These are phyloP conservation scores for Danio aesculapii DNA, from an alignment of 2,797 vertebrate genomes.

Conservation along the genomic window DNA sequence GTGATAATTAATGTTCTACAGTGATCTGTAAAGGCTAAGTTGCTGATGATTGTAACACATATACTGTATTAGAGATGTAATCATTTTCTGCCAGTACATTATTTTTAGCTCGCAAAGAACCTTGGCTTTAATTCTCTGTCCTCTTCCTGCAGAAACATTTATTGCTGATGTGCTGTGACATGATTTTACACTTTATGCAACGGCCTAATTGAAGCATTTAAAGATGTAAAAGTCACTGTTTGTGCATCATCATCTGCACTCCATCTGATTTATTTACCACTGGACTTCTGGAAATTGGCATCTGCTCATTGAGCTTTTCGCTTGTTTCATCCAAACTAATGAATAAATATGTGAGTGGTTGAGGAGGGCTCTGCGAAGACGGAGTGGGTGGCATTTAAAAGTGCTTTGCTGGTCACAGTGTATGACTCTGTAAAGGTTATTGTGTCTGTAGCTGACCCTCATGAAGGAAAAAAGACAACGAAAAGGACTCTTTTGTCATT, in stretches of 20 bases:
- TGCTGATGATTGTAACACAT: too few species aligned
- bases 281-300: slow-evolving; percentile 1
- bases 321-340: neutral
- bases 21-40: too few species aligned
- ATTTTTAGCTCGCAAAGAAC: neutral
- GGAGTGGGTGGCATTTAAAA: slow-evolving; percentile 41
- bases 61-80: too few species aligned
- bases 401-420: slow-evolving; percentile 24
- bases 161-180: neutral
- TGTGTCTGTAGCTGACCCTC: slow-evolving; percentile 25
- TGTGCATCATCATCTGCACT: neutral
- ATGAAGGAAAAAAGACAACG: neutral
- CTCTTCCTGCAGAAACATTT: neutral
- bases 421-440: slow-evolving; percentile 37
- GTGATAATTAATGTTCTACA: too few species aligned
- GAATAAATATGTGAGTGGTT: slow-evolving; percentile 2
- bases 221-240: neutral
- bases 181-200: neutral
- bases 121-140: neutral
- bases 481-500: slow-evolving; percentile 18
- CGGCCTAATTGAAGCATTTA: neutral
- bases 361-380: slow-evolving; percentile 1
- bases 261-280: neutral
- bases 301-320: neutral
- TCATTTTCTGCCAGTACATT: too few species aligned